Base-by-base conservation (phyloP, 2,797 vertebrate species). In the Sciurus carolinensis region DNA sequence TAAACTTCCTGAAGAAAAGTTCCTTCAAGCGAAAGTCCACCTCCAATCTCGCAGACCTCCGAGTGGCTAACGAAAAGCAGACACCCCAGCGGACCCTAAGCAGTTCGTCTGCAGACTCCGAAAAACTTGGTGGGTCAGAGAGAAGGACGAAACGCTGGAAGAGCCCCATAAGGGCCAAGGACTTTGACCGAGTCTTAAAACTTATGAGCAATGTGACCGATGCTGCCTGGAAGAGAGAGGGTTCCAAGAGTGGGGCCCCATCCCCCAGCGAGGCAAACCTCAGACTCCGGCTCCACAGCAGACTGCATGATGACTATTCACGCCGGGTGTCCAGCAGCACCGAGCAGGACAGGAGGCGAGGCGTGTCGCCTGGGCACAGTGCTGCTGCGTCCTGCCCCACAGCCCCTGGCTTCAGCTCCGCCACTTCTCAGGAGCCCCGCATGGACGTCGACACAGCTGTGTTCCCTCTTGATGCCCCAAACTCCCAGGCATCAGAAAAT, bases 281-380 rank as follows among this genome's bases (percentile, higher is more conserved):
- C 62, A 91, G 87, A 75, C 95, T 98, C 22, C 98, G 97, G 5
- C 97, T 98, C 3, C 98, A 98, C 93, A 99, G 99, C 98, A 98
- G 98, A 85, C 98, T 99, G 79, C 99, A 99, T 0, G 99, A 99
- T 6, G 99, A 99, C 98, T 99, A 99, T 83, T 99, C 99, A 12
- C 99, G 99, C 80, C 99, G 99, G 0, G 98, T 98, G 96, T 99
- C 99, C 97, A 99, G 98, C 84, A 95, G 98, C 36, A 97, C 98
- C 0, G 98, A 98, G 95, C 97, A 87, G 1, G 99, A 99, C 77
- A 98, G 99, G 26, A 98, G 98, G 95, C 98, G 98, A 13, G 98
- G 99, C 42, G 97, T 98, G 3, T 98, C 98, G 5, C 98, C 98
- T 0, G 7, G 98, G 87, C 97, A 96, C n/a, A 98, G 97, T 76